Evolutionary conservation across 2,888 invertebrate species (phyloP).

Genomic region (Conistra vaccinii): DNA sequence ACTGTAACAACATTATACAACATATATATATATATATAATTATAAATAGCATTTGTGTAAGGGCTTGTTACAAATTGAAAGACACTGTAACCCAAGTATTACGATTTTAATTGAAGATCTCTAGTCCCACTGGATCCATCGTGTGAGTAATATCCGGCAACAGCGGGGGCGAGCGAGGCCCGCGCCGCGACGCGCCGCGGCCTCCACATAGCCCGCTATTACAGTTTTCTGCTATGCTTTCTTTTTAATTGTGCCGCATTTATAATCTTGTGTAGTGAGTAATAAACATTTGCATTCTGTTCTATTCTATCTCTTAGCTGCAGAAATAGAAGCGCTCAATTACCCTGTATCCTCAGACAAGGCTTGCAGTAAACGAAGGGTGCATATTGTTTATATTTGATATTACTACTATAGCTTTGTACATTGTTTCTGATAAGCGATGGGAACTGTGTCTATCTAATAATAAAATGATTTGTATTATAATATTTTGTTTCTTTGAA

Average conservation of each 20-base stretch:
- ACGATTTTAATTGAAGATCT: slow-evolving; percentile 92
- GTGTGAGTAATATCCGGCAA: slow-evolving; percentile 84
- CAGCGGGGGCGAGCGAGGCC: slow-evolving; percentile 72
- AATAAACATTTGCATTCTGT: slow-evolving; percentile 89
- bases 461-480: slow-evolving; percentile 94
- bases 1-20: slow-evolving; percentile 90
- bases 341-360: slow-evolving; percentile 89
- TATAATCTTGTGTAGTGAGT: slow-evolving; percentile 88
- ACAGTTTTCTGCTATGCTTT: slow-evolving; percentile 87
- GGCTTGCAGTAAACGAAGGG: slow-evolving; percentile 91
- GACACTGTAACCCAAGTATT: slow-evolving; percentile 92
- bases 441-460: slow-evolving; percentile 94
- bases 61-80: slow-evolving; percentile 91
- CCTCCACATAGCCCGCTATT: slow-evolving; percentile 68
- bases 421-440: slow-evolving; percentile 93
- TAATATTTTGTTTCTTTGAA: slow-evolving; percentile 79
- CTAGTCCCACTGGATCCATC: slow-evolving; percentile 93
- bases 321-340: slow-evolving; percentile 90
- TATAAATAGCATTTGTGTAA: slow-evolving; percentile 91
- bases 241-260: slow-evolving; percentile 87
- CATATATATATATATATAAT: slow-evolving; percentile 87
- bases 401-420: slow-evolving; percentile 93
- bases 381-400: slow-evolving; percentile 91
- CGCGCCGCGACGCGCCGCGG: slow-evolving; percentile 65
- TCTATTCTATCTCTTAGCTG: slow-evolving; percentile 87